A percentile compares a stretch with the other conserved stretches of the same genome.
Conservation (phyloP, 1,140 invertebrate species). For the Formica exsecta region DNA sequence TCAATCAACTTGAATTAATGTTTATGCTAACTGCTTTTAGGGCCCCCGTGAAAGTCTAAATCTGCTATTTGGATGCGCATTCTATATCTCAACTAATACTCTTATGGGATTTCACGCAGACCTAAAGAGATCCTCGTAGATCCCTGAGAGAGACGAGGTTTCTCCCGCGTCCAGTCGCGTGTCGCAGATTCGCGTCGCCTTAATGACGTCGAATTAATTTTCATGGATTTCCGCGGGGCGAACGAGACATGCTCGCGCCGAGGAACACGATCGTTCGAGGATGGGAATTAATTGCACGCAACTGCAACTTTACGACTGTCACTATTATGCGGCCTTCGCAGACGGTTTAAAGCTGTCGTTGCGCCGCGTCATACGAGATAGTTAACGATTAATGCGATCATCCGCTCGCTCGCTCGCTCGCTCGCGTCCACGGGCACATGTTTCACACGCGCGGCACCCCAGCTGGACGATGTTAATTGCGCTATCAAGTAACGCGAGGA, state of each 20-base stretch:
- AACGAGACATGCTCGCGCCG: slow-evolving; percentile 25
- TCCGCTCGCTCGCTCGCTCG: slow-evolving; percentile 39
- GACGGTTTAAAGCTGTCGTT: slow-evolving; percentile 55
- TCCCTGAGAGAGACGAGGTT: slow-evolving; percentile 13
- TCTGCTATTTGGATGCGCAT: not conserved
- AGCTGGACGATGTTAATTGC: slow-evolving; percentile 74
- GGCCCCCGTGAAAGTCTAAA: not conserved
- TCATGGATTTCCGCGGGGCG: slow-evolving; percentile 61
- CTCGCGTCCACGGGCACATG: slow-evolving; percentile 69
- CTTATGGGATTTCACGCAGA: not conserved
- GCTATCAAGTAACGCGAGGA: slow-evolving; percentile 76
- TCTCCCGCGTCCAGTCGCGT: slow-evolving; percentile 41
- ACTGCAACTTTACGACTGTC: slow-evolving; percentile 74
- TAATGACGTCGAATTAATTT: slow-evolving; percentile 69
- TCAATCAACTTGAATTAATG: slow-evolving; percentile 4
- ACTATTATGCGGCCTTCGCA: slow-evolving; percentile 67
- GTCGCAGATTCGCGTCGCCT: slow-evolving; percentile 38
- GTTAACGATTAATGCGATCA: slow-evolving; percentile 78
- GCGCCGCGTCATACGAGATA: slow-evolving; percentile 66
- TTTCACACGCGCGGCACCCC: slow-evolving; percentile 72
- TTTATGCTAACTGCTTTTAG: slow-evolving; percentile 13
- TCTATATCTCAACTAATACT: slow-evolving; percentile 14
- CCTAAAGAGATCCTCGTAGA: slow-evolving; percentile 1
- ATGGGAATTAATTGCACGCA: slow-evolving; percentile 73
- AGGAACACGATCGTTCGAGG: slow-evolving; percentile 53